These are phyloP conservation scores for Pomatostomus ruficeps DNA, from an alignment of 2,113 vertebrate species.

Conservation along the genomic window DNA sequence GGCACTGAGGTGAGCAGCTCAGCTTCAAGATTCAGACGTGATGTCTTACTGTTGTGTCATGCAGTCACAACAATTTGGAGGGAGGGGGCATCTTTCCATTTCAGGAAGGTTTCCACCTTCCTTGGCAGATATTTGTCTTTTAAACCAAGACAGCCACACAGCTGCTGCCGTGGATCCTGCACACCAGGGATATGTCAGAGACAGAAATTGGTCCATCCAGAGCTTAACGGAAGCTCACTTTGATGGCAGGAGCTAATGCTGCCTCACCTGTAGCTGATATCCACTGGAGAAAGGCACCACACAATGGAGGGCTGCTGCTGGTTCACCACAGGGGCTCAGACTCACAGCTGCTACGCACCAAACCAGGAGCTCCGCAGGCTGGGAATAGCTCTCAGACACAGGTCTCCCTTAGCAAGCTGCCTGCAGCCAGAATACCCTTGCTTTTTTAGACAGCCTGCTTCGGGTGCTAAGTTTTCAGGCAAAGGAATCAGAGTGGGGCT, in stretches of 20 bases:
- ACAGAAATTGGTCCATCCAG: not conserved
- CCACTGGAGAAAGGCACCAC: not conserved
- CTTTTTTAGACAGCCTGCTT: not conserved
- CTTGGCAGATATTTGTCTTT: not conserved
- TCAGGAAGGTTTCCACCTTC: not conserved
- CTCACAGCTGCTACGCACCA: not conserved
- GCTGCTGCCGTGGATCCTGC: not conserved
- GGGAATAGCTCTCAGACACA: not conserved
- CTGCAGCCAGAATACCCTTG: not conserved
- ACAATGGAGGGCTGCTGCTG: not conserved
- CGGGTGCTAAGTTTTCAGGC: not conserved
- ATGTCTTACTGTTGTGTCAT: not conserved
- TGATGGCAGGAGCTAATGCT: not conserved
- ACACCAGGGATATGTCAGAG: not conserved
- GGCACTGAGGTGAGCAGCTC: not conserved
- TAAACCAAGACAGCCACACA: not conserved
- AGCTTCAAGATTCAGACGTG: not conserved
- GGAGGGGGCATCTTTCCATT: not conserved
- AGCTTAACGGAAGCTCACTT: not conserved
- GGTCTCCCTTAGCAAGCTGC: not conserved
- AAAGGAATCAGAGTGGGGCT: not conserved
- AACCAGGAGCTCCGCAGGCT: not conserved
- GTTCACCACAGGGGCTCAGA: not conserved
- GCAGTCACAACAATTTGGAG: not conserved
- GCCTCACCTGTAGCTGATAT: not conserved